These are phyloP conservation scores for Actias luna DNA, from an alignment of 2,888 invertebrate genomes.

Conservation along the genomic window DNA sequence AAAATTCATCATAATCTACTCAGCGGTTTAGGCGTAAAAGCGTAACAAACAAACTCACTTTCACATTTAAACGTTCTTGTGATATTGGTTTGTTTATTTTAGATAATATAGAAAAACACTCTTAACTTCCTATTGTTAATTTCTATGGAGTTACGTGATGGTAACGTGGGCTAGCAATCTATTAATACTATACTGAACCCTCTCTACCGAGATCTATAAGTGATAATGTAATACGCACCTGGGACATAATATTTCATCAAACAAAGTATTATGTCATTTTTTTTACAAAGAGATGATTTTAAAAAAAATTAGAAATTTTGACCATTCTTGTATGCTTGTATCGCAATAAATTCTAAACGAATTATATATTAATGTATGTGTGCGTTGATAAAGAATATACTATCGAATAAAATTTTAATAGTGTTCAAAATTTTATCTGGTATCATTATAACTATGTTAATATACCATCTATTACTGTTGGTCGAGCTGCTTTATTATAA, in stretches of 20 bases:
- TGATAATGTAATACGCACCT: neutral
- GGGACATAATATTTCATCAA: neutral
- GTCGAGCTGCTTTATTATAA: neutral
- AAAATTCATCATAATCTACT: no score
- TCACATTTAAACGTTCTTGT: neutral
- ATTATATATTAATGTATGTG: neutral
- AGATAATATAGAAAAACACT: neutral
- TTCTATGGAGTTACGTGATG: neutral
- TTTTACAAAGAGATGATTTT: neutral
- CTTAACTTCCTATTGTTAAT: neutral
- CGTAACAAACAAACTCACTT: no score
- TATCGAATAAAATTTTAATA: neutral
- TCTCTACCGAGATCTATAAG: conserved; percentile 1
- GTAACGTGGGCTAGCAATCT: neutral
- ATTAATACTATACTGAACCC: neutral
- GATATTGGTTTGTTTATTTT: neutral
- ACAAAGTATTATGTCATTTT: neutral
- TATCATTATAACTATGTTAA: neutral
- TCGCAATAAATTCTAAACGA: neutral
- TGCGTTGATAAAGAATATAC: neutral
- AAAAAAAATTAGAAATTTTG: neutral
- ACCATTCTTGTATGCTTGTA: neutral
- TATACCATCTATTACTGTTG: neutral
- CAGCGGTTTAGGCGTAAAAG: no score
- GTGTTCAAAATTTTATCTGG: neutral